Percentiles rank a stretch among this genome's conserved stretches.
These are phyloP conservation scores for Bergia puertoricense DNA, from an alignment of 92 coral and sea anemone genomes.

Conservation along the genomic window DNA sequence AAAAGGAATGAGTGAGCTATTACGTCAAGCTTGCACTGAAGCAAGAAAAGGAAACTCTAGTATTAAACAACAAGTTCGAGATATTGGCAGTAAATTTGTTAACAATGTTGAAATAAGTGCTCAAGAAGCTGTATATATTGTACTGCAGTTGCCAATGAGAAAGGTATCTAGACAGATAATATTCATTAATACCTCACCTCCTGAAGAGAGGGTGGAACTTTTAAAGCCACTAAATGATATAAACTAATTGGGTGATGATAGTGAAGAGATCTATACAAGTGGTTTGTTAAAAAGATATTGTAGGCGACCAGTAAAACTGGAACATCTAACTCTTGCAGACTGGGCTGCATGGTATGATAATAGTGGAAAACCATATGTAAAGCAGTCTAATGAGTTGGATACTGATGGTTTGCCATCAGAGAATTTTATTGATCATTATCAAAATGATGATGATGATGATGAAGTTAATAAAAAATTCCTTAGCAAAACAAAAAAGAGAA, in stretches of 20 bases:
- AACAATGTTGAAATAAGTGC: neutral
- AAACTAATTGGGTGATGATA: neutral
- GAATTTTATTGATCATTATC: constrained; percentile 16
- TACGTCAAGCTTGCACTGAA: neutral
- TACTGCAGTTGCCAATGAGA: constrained; percentile 37
- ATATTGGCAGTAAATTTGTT: constrained; percentile 37
- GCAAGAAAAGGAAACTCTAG: constrained; percentile 17
- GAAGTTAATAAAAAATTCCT: neutral
- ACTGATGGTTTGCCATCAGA: constrained; percentile 38
- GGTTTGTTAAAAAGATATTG: constrained; percentile 52
- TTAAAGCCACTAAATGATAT: constrained; percentile 42
- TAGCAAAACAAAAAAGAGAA: constrained; percentile 20
- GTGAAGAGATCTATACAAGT: constrained; percentile 48
- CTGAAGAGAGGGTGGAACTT: constrained; percentile 48
- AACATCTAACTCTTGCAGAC: constrained; percentile 53
- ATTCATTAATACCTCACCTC: constrained; percentile 33
- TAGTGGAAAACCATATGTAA: constrained; percentile 39
- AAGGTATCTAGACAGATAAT: constrained; percentile 26
- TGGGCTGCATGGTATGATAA: constrained; percentile 71
- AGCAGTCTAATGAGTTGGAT: constrained; percentile 39
- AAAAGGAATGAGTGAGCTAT: constrained; percentile 60
- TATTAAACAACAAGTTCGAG: constrained; percentile 46
- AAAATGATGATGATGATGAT: constrained; percentile 51
- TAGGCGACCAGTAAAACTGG: constrained; percentile 45
- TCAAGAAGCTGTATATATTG: neutral